Evolutionary conservation across 2,888 invertebrate species (phyloP).

Genomic region (Choreutis nemorana): DNA sequence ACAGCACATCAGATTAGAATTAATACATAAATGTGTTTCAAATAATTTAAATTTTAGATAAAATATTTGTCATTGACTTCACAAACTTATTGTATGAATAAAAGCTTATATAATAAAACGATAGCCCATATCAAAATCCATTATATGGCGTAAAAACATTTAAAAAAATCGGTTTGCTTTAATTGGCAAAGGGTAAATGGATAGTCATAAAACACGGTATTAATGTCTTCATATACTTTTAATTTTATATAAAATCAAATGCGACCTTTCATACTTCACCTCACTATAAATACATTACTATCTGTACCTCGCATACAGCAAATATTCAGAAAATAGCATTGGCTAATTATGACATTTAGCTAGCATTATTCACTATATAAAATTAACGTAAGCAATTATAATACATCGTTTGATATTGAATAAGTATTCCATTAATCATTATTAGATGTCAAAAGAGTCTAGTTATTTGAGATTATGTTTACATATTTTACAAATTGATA

Average conservation of each 20-base stretch:
- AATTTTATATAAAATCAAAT: conserved; percentile 58
- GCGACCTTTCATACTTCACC: conserved; percentile 52
- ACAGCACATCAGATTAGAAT: too few relatives aligned
- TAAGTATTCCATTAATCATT: conserved; percentile 28
- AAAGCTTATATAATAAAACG: too few relatives aligned
- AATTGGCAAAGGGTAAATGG: too few relatives aligned
- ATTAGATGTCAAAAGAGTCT: conserved; percentile 7
- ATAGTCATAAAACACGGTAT: conserved; percentile 13
- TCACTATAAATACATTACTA: conserved; percentile 56
- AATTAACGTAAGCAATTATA: conserved; percentile 47
- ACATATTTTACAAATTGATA: conserved; percentile 50
- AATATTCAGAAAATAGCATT: conserved; percentile 63
- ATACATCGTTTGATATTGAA: conserved; percentile 46
- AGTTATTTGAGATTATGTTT: conserved; percentile 32
- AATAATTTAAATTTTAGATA: too few relatives aligned
- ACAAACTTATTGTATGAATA: too few relatives aligned
- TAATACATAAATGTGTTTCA: too few relatives aligned
- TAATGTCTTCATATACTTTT: conserved; percentile 56
- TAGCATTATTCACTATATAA: conserved; percentile 53
- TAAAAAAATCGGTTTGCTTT: too few relatives aligned
- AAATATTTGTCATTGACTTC: too few relatives aligned
- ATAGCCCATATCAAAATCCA: too few relatives aligned
- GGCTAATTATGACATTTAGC: conserved; percentile 61
- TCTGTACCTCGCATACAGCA: conserved; percentile 49
- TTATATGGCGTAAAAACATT: too few relatives aligned